A percentile compares a stretch with the other conserved stretches of the same genome.
Conservation (phyloP, 2,113 vertebrate genomes). For the Gallinago undulata region DNA sequence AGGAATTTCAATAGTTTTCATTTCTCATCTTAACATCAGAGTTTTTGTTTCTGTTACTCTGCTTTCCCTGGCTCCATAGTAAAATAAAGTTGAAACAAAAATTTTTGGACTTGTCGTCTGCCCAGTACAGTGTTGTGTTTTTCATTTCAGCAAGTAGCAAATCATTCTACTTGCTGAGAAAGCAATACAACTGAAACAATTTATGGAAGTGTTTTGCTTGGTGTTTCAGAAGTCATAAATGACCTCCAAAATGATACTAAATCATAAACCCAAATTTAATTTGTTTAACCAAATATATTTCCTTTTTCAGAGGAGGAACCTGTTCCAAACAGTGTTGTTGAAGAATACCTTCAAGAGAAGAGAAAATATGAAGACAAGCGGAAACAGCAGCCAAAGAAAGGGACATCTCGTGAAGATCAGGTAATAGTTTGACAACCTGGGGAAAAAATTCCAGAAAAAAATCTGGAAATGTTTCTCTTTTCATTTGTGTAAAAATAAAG, state of each 20-base stretch:
- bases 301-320: constrained; percentile 72
- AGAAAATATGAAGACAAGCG: constrained; percentile 89
- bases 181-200: background rate
- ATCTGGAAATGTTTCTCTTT: background rate
- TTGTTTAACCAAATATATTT: background rate
- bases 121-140: background rate
- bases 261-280: background rate
- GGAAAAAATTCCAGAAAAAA: background rate
- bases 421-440: constrained; percentile 59
- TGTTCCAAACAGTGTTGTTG: constrained; percentile 81
- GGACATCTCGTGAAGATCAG: constrained; percentile 82
- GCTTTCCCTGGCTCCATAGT: background rate
- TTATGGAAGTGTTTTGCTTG: background rate
- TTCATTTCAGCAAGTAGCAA: constrained; percentile 26
- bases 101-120: background rate
- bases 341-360: constrained; percentile 89
- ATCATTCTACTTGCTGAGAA: constrained; percentile 16
- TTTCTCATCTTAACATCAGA: background rate
- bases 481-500: background rate
- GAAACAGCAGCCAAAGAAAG: constrained; percentile 84
- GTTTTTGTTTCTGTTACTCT: background rate
- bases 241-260: background rate
- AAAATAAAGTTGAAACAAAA: background rate
- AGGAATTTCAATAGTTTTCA: background rate
- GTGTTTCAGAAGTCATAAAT: background rate